Percentiles rank a stretch among this genome's conserved stretches.
Conservation (phyloP, 23 tunicate species). For the Phallusia fumigata region DNA sequence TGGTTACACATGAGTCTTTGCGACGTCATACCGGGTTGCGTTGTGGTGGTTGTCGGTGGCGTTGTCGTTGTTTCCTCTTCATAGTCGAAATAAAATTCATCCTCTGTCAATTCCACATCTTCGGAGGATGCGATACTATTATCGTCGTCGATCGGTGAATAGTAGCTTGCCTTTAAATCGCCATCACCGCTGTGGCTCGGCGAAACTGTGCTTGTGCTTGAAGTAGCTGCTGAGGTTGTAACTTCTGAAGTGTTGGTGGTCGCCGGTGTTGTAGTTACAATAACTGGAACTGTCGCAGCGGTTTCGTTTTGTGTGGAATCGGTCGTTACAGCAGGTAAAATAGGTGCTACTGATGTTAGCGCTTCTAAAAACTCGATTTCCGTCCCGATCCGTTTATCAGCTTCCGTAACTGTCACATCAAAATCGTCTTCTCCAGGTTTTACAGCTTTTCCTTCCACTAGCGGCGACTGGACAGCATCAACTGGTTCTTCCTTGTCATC, state of each 20-base stretch:
- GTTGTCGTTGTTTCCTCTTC: background rate
- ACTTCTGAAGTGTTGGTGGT: constrained; percentile 15
- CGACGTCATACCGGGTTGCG: background rate
- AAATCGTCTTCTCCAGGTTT: constrained; percentile 8
- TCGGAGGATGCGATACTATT: background rate
- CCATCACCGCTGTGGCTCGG: background rate
- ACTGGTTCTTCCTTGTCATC: background rate
- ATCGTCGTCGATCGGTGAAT: background rate
- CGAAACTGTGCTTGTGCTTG: background rate
- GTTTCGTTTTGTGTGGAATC: constrained; percentile 14
- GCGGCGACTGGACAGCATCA: background rate
- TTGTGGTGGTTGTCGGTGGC: constrained; percentile 26
- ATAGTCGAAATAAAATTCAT: background rate
- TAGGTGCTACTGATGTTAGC: constrained; percentile 14
- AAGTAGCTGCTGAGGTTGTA: constrained; percentile 31
- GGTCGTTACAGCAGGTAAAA: constrained; percentile 11
- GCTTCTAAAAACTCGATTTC: background rate
- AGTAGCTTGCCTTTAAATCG: background rate
- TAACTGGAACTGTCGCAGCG: background rate
- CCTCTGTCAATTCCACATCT: background rate
- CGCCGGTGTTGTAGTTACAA: constrained; percentile 6
- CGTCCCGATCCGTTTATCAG: background rate
- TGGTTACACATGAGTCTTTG: no score
- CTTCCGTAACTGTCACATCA: background rate
- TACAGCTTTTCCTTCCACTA: background rate